Evolutionary conservation across 2,888 invertebrate genomes (phyloP), one percentile per base, ranked within the genome.

Genomic region (Caenorhabditis panamensis): DNA sequence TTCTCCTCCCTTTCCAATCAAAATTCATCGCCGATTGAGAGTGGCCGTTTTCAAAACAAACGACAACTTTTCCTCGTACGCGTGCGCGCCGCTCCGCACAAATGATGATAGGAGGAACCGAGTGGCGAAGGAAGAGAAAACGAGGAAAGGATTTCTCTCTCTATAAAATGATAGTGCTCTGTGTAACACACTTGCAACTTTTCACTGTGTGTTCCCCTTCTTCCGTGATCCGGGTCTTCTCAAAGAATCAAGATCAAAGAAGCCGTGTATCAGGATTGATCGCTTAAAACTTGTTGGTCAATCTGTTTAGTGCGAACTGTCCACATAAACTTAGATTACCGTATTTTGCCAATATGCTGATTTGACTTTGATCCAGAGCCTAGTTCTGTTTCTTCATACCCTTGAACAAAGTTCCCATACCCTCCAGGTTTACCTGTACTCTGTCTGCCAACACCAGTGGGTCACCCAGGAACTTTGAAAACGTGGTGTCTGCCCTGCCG

Each of bases 91-190:
- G 18, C 54, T 11, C 11, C 47, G 31, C 62, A 62, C 62, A 63
- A 63, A 26, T 56, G 71, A 72, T 72, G 71, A 72, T 54, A 66
- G 66, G 51, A n/a, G 31, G 62, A 53, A 44, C 53, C 47, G 47
- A 47, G 28, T 22, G 41, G 49, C 18, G 37, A 28, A 49, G 47
- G 26, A 58, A 61, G 61, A 54, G 41, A 44, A 61, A 66, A 66
- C 44, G 37, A 36, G 53, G 16, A 61, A 53, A 51, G 59, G 47
- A 36, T 54, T 36, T 53, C 62, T 71, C 51, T 51, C 51, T 58
- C 58, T 73, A 64, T 73, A 58, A 64, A 71, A 71, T 71, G 62
- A 71, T 71, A 59, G 73, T 73, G 64, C 64, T 64, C 73, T 56
- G 58, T 66, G 75, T 75, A 61, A 62, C 67, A 67, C 61, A 54